phyloP scores from a whole-genome alignment of 2,888 invertebrate genomes.

The Apamea monoglypha region DNA sequence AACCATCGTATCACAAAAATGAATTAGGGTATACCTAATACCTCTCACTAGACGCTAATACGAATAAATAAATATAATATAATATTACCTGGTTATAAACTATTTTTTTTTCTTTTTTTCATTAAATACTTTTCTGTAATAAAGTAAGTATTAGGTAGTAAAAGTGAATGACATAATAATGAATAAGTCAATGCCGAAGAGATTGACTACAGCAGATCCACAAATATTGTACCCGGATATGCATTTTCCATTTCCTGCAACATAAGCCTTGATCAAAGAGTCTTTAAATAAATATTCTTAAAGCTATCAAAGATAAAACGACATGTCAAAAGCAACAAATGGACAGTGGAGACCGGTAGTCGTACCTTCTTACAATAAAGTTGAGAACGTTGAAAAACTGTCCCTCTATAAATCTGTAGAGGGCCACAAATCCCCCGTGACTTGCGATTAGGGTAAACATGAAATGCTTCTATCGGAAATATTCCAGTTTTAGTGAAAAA shows the following conservation, averaged over 20 bases:
- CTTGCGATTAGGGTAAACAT: conserved; percentile 61
- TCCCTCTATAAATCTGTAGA: conserved; percentile 71
- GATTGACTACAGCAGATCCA: not conserved
- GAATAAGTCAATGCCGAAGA: not conserved
- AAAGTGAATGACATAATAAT: not conserved
- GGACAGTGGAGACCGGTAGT: conserved; percentile 71
- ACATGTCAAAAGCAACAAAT: conserved; percentile 82
- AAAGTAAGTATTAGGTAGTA: not conserved
- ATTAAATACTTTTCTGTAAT: not conserved
- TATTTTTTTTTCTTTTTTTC: too few species aligned
- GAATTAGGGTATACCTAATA: not conserved
- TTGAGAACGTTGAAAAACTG: conserved; percentile 71
- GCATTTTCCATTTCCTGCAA: conserved; percentile 36
- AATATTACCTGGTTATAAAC: too few species aligned
- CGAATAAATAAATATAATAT: too few species aligned
- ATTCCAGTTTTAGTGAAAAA: not conserved
- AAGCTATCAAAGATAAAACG: conserved; percentile 74
- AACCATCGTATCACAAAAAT: not conserved
- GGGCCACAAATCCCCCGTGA: conserved; percentile 76
- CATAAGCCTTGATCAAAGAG: conserved; percentile 67
- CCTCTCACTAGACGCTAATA: not conserved
- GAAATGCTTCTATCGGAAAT: not conserved
- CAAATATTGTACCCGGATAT: conserved; percentile 16
- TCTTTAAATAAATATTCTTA: conserved; percentile 67
- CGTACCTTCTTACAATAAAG: conserved; percentile 73